Conservation (phyloP, 2,113 vertebrate genomes). For the Zosterops hypoxanthus region DNA sequence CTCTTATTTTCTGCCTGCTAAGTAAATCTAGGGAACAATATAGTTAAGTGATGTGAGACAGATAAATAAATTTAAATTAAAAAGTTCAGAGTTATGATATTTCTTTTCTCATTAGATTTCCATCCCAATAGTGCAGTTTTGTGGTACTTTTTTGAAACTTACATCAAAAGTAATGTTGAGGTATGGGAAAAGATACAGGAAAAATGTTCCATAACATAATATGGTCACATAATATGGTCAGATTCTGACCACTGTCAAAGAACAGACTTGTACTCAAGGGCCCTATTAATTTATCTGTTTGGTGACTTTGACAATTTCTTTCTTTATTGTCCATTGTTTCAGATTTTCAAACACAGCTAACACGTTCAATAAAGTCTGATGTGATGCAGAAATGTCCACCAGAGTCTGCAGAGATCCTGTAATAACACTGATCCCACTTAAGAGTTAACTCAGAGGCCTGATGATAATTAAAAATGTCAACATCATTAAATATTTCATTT, state of each 20-base stretch:
- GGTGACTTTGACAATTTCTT: neutral
- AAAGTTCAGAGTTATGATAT: neutral
- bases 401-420: neutral
- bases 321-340: neutral
- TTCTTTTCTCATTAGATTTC: neutral
- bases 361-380: neutral
- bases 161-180: neutral
- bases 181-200: neutral
- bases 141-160: neutral
- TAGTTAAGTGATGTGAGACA: neutral
- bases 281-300: neutral
- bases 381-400: neutral
- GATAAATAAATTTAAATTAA: neutral
- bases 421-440: conserved; percentile 14
- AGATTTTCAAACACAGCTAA: neutral
- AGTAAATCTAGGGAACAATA: neutral
- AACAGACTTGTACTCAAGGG: neutral
- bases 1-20: neutral
- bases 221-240: neutral
- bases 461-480: conserved; percentile 59
- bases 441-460: conserved; percentile 10
- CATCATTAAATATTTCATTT: conserved; percentile 62
- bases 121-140: neutral
- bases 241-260: neutral
- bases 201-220: neutral